Percentiles rank a stretch among this genome's conserved stretches.
These are phyloP conservation scores for Gastrophryne carolinensis DNA, from an alignment of 2,797 vertebrate species.

Conservation along the genomic window DNA sequence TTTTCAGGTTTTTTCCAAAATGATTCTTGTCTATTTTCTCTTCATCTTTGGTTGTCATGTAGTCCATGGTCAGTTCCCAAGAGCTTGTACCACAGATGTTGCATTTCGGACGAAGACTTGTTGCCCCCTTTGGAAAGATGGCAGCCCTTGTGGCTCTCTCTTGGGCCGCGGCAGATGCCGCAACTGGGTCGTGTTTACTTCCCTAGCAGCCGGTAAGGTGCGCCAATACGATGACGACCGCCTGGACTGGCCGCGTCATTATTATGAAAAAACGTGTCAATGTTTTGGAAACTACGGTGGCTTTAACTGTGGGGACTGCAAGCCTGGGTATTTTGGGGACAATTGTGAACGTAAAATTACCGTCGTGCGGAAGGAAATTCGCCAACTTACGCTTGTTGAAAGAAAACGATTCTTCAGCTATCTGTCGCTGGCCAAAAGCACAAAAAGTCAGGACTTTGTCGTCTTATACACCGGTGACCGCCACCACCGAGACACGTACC, in stretches of 20 bases:
- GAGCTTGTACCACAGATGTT: conserved; percentile 34
- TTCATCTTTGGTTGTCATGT: neutral
- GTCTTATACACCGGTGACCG: conserved; percentile 33
- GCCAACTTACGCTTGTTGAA: conserved; percentile 22
- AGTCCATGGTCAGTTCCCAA: conserved; percentile 34
- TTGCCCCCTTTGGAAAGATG: conserved; percentile 42
- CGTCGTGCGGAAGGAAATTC: conserved; percentile 12
- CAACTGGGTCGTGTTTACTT: neutral
- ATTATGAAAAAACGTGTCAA: conserved; percentile 38
- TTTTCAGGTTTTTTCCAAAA: too few relatives aligned
- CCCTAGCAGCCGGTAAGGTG: neutral
- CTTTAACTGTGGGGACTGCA: conserved; percentile 40
- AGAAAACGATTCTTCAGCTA: conserved; percentile 41
- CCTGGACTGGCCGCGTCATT: conserved; percentile 34
- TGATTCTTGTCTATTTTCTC: neutral
- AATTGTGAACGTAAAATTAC: conserved; percentile 28
- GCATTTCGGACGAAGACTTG: conserved; percentile 40
- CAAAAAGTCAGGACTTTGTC: conserved; percentile 40
- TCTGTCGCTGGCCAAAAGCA: conserved; percentile 40
- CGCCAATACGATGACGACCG: conserved; percentile 33
- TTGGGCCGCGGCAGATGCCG: conserved; percentile 33
- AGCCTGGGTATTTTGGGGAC: conserved; percentile 24
- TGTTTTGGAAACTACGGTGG: conserved; percentile 42
- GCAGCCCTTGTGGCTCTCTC: conserved; percentile 24
- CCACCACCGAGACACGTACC: conserved; percentile 34